Conservation (phyloP, 2,888 invertebrate species). For the Drosophila bunnanda region DNA sequence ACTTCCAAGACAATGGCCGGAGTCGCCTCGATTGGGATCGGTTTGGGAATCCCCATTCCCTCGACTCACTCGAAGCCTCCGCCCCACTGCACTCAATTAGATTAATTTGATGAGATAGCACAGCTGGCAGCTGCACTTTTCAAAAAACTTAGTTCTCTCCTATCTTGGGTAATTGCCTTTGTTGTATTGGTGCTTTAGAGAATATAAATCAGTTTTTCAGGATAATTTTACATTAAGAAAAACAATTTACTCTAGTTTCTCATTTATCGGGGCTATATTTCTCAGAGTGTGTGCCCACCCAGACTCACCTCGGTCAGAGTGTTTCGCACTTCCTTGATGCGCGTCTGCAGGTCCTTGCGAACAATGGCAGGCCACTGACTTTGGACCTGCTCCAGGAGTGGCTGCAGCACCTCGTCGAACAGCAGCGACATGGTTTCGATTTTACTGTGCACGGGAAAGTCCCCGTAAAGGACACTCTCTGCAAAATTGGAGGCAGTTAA, state of each 20-base stretch:
- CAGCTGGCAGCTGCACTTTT: slow-evolving; percentile 13
- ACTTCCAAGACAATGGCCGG: slow-evolving; percentile 47
- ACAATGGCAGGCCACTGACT: slow-evolving; percentile 90
- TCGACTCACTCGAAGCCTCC: slow-evolving; percentile 9
- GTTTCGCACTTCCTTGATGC: slow-evolving; percentile 88
- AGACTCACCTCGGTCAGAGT: slow-evolving; percentile 81
- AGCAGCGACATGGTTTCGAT: slow-evolving; percentile 89
- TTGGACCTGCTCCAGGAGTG: slow-evolving; percentile 89
- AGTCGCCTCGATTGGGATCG: slow-evolving; percentile 9
- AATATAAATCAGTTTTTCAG: background rate
- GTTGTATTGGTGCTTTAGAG: background rate
- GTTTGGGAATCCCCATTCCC: background rate
- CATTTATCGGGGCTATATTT: background rate
- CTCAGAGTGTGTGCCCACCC: background rate
- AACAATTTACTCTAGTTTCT: background rate
- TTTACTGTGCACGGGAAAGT: slow-evolving; percentile 89
- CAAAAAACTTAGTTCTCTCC: background rate
- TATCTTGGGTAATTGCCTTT: background rate
- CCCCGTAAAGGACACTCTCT: slow-evolving; percentile 88
- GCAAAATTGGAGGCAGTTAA: slow-evolving; percentile 83
- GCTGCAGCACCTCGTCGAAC: slow-evolving; percentile 90
- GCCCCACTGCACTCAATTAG: slow-evolving; percentile 73
- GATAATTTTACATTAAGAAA: background rate
- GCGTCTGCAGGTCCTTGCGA: slow-evolving; percentile 88
- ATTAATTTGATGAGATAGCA: slow-evolving; percentile 70